Evolutionary conservation across 2,113 vertebrate genomes (phyloP), one percentile per base, ranked within the genome.

Genomic region (Chaenogobius annularis): DNA sequence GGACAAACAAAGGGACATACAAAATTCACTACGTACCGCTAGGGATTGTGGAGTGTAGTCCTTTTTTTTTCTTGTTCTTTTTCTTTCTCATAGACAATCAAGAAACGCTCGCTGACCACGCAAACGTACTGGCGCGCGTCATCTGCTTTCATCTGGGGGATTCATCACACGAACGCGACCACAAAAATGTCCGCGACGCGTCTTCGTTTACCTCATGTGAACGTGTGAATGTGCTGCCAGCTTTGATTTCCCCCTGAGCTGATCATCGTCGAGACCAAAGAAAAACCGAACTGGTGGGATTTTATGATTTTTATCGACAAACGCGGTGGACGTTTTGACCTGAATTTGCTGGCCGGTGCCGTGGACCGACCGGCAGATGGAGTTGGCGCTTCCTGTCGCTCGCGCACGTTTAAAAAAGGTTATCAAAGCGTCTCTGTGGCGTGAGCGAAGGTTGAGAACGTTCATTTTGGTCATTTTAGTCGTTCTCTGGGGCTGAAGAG

Each of bases 191-290:
- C n/a, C n/a, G n/a, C n/a, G n/a, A n/a, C n/a, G n/a, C n/a, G n/a
- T n/a, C n/a, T n/a, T n/a, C n/a, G n/a, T n/a, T n/a, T n/a, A n/a
- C n/a, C n/a, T n/a, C n/a, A n/a, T n/a, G n/a, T n/a, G n/a, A n/a
- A n/a, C n/a, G n/a, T n/a, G n/a, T 59, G 43, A 74, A 79, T 22
- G 12, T 72, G 58, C 65, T 50, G 64, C 46, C 46, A 63, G 3
- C 52, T 48, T 80, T 56, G 14, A 54, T 48, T 80, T 52, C 22
- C 64, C 58, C 31, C 52, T 6, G 13, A 72, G 72, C 74, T 75
- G 54, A 71, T 77, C 52, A 20, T 80, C 82, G 86, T 79, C 23
- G 58, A 91, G 86, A 92, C 93, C 93, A 93, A 92, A 93, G 91
- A 93, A 75, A 82, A 69, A 71, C 71, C 71, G 82, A 67, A 71